Base-by-base conservation (phyloP, 2,797 vertebrate genomes). In the Echeneis naucrates region DNA sequence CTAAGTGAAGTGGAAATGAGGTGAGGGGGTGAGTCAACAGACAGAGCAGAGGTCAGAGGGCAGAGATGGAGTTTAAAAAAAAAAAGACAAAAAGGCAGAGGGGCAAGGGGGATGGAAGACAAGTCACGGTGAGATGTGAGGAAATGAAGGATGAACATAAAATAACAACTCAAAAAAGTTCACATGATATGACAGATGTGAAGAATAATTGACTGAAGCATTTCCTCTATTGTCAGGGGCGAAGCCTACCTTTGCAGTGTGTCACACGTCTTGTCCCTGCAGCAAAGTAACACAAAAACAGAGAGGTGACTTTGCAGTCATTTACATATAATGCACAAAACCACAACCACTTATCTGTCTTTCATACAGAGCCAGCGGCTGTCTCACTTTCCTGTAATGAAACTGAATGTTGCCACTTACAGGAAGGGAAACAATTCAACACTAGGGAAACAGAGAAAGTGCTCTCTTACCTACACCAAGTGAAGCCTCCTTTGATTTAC, bases 201-300 rank as follows among this genome's bases (percentile, higher is more conserved):
- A 11, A 51, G 23, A 24, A 42, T 24, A 11, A 38, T 5, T 57
- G 5, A 57, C 21, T 30, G 3, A 32, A 32, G 16, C 0, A 9
- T 38, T 59, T 64, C 1, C 6, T 35, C 16, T 48, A 8, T 21
- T 35, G 59, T 66, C 21, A 71, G 73, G 87, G 61, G 55, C 78
- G 85, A 95, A 85, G 93, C 95, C 94, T 97, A 99, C 98, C 97
- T 99, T 97, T 97, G 94, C 97, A 98, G 93, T 97, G 96, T 0
- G 95, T 97, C 95, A 99, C 97, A 60, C 95, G 96, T 48, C 96
- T 95, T 40, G 93, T 94, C 88, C 96, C 98, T 98, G 94, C 93
- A 94, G 10, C 14, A 32, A 52, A 90, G 73, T 84, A 84, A 94
- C 91, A 96, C 90, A 95, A 30, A 80, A 81, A 96, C 90, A 95